These are phyloP conservation scores for Oceanites oceanicus DNA, from an alignment of 2,113 vertebrate genomes.

Conservation along the genomic window DNA sequence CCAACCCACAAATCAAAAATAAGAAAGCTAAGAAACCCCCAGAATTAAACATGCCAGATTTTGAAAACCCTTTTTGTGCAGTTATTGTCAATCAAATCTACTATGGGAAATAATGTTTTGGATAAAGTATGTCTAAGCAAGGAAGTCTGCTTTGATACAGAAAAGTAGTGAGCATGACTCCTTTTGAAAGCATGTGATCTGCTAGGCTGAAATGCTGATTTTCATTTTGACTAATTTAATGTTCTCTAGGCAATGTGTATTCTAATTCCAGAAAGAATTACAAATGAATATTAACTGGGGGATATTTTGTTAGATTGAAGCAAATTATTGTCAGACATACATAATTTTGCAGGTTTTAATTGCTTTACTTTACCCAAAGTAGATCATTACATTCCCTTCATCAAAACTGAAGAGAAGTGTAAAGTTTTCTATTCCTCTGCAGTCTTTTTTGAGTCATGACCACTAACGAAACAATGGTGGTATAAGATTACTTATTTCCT, in stretches of 20 bases:
- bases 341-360: background rate
- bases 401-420: background rate
- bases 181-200: background rate
- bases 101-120: background rate
- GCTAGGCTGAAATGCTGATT: background rate
- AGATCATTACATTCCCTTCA: background rate
- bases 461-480: background rate
- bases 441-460: background rate
- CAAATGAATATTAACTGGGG: background rate
- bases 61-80: background rate
- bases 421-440: background rate
- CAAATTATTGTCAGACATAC: background rate
- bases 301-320: background rate
- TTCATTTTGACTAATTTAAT: background rate
- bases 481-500: background rate
- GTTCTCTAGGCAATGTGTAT: background rate
- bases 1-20: background rate
- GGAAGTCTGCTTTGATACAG: background rate
- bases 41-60: background rate
- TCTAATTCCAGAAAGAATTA: background rate
- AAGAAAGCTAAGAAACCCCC: background rate
- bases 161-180: background rate
- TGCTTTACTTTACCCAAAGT: background rate
- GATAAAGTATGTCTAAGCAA: background rate
- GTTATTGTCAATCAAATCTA: background rate